Evolutionary conservation across 2,113 vertebrate genomes (phyloP).

Genomic region (Larimichthys crocea): DNA sequence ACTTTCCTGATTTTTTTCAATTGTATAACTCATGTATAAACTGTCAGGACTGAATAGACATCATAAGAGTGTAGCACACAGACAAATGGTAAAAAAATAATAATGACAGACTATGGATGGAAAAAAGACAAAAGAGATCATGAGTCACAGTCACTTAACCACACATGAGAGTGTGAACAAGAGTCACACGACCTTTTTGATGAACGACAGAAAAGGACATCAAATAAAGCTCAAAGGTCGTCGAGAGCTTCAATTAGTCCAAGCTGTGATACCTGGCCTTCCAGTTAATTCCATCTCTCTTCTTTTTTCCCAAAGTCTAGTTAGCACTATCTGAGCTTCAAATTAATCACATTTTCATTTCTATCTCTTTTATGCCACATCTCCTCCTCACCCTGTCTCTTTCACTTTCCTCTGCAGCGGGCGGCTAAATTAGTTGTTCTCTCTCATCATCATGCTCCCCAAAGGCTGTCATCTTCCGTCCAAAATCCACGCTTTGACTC

Average conservation of each 20-base stretch:
- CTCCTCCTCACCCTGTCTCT: constrained; percentile 16
- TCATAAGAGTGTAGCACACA: neutral
- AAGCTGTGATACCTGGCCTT: neutral
- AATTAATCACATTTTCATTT: constrained; percentile 56
- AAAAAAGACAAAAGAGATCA: constrained; percentile 8
- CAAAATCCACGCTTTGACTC: neutral
- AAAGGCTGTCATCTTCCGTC: constrained; percentile 7
- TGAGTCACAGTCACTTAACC: constrained; percentile 21
- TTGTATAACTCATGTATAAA: constrained; percentile 27
- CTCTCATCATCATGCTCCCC: constrained; percentile 34
- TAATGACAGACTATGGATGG: neutral
- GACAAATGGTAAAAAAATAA: neutral
- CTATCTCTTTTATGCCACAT: constrained; percentile 27
- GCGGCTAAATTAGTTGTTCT: constrained; percentile 52
- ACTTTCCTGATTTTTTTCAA: constrained; percentile 8
- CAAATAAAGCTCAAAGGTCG: constrained; percentile 38
- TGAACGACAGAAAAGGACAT: constrained; percentile 33
- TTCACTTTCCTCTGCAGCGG: constrained; percentile 23
- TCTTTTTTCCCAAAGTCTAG: constrained; percentile 4
- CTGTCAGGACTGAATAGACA: neutral
- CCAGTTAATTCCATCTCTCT: too few relatives aligned
- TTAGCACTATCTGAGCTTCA: constrained; percentile 45
- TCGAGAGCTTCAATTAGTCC: constrained; percentile 42
- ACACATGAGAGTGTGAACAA: constrained; percentile 6
- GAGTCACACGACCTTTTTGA: constrained; percentile 32